phyloP scores from a whole-genome alignment of 2,797 vertebrate species.

The Psittacula derbiana region DNA sequence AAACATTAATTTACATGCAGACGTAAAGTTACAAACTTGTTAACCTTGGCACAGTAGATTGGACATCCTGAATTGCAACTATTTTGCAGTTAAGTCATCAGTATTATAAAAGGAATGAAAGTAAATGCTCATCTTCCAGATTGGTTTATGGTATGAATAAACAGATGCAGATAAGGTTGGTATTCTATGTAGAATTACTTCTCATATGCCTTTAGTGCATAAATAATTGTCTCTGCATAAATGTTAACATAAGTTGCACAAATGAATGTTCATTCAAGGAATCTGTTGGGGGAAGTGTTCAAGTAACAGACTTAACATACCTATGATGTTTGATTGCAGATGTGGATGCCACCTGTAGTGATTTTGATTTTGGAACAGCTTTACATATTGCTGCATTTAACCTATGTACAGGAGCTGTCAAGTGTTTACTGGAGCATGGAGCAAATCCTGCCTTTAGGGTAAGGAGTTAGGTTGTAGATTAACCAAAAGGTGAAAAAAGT shows the following conservation, averaged over 20 bases:
- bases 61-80: not conserved
- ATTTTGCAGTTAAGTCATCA: not conserved
- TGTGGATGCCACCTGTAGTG: slow-evolving; percentile 95
- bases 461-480: slow-evolving; percentile 39
- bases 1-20: not conserved
- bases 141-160: not conserved
- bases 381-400: slow-evolving; percentile 96
- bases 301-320: not conserved
- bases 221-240: not conserved
- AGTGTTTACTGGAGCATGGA: slow-evolving; percentile 89
- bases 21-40: not conserved
- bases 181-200: not conserved
- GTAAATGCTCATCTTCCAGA: not conserved
- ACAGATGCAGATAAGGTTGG: not conserved
- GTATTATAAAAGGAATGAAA: not conserved
- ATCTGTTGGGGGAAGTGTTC: not conserved
- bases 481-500: not conserved
- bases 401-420: slow-evolving; percentile 89
- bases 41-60: not conserved
- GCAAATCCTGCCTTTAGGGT: slow-evolving; percentile 97
- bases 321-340: slow-evolving; percentile 81
- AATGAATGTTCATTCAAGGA: not conserved
- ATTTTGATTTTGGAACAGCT: slow-evolving; percentile 97
- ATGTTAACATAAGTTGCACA: not conserved
- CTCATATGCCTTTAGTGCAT: not conserved